Base-by-base conservation (phyloP, 2,113 vertebrate genomes). In the Zootoca vivipara region DNA sequence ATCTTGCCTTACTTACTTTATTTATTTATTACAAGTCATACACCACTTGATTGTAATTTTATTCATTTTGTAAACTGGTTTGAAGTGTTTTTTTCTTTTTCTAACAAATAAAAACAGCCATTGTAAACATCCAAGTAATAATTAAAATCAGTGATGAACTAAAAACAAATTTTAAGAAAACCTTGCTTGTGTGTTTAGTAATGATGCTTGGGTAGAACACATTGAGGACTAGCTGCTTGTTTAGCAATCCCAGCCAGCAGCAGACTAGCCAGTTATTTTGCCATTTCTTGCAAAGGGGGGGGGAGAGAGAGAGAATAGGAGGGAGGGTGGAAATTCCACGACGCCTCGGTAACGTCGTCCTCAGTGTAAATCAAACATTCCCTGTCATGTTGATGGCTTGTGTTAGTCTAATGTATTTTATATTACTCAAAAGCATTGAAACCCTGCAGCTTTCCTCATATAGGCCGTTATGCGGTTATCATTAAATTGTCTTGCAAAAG, bases 321-420 rank as follows among this genome's bases (percentile, higher is more conserved):
- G 9, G 40, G 79, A 16, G 9, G 46, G 1, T 3, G 80, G 77
- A 88, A 95, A 95, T 95, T 91, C 78, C 30, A 94, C 87, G 92
- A 92, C 24, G 0, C 80, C 3, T 94, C 95, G 94, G n/a, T 94
- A 96, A 94, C 96, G 0, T 92, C 96, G 95, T 96, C 96, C 96
- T 96, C 95, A 91, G 94, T 96, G 97, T 97, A 97, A 97, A 97
- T 97, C 97, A 97, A 97, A 97, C 96, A 96, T 96, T 97, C 96
- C 96, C 94, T 97, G 97, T 97, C 97, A 97, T 96, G 96, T 97
- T 97, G 97, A 97, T 98, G 96, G 96, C 97, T 97, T 97, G 96
- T 97, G 97, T 97, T 97, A 96, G 96, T 97, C 97, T 97, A 97
- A 98, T 97, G 97, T 97, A 97, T 97, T 97, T 97, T 97, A 97